phyloP scores from a whole-genome alignment of 2,113 vertebrate species.

The Cygnus atratus region DNA sequence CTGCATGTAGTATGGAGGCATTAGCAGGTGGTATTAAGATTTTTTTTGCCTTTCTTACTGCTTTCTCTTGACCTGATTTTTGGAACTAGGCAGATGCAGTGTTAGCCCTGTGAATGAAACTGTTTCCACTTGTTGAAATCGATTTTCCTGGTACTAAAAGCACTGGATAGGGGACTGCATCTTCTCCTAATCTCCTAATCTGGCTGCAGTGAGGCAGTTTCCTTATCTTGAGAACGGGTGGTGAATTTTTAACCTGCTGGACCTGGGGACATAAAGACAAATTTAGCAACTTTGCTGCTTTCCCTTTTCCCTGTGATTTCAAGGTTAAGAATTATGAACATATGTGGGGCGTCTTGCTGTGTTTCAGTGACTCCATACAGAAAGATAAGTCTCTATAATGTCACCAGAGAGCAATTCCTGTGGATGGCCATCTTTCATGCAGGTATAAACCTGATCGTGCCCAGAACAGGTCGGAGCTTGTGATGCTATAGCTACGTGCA shows the following conservation, averaged over 20 bases:
- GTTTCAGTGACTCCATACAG: background rate
- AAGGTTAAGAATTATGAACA: background rate
- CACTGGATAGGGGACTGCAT: too few relatives aligned
- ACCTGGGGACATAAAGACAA: background rate
- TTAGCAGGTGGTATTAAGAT: background rate
- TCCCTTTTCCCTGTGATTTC: background rate
- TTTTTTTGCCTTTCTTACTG: background rate
- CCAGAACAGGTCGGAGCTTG: background rate
- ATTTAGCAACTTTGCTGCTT: background rate
- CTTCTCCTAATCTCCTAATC: background rate
- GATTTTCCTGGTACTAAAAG: background rate
- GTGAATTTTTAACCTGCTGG: background rate
- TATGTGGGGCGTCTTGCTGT: background rate
- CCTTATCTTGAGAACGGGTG: background rate
- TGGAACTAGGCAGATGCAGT: background rate
- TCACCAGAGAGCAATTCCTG: background rate
- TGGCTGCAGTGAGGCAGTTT: background rate
- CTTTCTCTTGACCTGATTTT: background rate
- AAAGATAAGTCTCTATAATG: background rate
- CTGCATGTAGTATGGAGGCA: background rate
- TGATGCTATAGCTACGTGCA: background rate
- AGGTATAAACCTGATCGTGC: background rate
- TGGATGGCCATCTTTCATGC: background rate
- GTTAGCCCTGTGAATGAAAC: background rate
- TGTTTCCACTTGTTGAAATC: background rate